phyloP scores from a whole-genome alignment of 2,888 invertebrate genomes.

The Cheilosia soror region DNA sequence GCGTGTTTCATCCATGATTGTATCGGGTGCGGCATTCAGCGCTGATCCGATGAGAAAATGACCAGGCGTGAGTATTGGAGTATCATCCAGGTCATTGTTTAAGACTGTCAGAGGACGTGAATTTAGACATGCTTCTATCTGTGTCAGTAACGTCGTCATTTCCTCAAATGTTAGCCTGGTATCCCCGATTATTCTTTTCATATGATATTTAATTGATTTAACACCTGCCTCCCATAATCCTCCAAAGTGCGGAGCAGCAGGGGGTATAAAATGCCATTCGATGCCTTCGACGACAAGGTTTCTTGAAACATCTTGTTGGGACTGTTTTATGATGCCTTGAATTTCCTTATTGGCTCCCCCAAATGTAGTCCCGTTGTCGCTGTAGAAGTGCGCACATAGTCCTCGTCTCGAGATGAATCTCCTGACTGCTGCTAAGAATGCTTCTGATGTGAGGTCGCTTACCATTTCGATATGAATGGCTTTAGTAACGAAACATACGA shows the following conservation, averaged over 20 bases:
- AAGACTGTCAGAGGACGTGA: slow-evolving; percentile 76
- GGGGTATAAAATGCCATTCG: slow-evolving; percentile 78
- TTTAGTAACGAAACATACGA: slow-evolving; percentile 5
- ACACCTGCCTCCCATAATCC: slow-evolving; percentile 79
- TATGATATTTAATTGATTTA: slow-evolving; percentile 77
- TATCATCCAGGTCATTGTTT: slow-evolving; percentile 62
- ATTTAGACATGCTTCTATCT: slow-evolving; percentile 78
- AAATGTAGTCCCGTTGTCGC: slow-evolving; percentile 29
- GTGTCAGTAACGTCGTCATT: slow-evolving; percentile 59
- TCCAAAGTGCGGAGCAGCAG: slow-evolving; percentile 78
- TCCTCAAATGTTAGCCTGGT: slow-evolving; percentile 77
- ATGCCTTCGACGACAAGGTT: no score
- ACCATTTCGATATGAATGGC: slow-evolving; percentile 26
- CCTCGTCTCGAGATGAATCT: slow-evolving; percentile 32
- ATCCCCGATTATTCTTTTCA: slow-evolving; percentile 70
- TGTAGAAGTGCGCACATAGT: not conserved
- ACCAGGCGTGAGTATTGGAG: slow-evolving; percentile 51
- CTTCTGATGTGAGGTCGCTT: slow-evolving; percentile 13
- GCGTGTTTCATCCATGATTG: slow-evolving; percentile 49
- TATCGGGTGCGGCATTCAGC: slow-evolving; percentile 59
- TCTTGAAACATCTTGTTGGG: no score
- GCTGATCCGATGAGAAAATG: slow-evolving; percentile 63
- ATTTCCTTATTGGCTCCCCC: no score
- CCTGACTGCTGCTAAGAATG: slow-evolving; percentile 8
- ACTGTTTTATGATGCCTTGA: no score